Evolutionary conservation across 2,888 invertebrate genomes (phyloP).

Genomic region (Lymantria dispar): DNA sequence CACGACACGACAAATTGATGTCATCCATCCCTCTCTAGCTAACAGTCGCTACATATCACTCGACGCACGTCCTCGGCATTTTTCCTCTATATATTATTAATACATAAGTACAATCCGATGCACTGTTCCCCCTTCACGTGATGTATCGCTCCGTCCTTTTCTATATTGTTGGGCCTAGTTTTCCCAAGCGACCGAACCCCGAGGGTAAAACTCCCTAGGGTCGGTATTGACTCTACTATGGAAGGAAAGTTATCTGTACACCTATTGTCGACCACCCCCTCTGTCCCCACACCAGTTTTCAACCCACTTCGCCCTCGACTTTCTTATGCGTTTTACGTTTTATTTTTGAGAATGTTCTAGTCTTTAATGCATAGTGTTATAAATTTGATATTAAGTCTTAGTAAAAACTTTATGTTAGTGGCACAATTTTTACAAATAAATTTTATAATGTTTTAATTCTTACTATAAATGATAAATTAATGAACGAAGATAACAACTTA

Average conservation of each 20-base stretch:
- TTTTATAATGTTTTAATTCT: no score
- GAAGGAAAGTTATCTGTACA: constrained; percentile 82
- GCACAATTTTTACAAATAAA: no score
- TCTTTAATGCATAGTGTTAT: constrained; percentile 32
- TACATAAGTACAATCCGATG: constrained; percentile 75
- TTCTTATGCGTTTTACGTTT: constrained; percentile 81
- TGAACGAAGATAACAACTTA: no score
- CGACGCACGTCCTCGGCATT: constrained; percentile 79
- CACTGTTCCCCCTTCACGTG: constrained; percentile 54
- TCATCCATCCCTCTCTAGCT: constrained; percentile 80
- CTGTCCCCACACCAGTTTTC: constrained; percentile 45
- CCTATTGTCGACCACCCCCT: constrained; percentile 76
- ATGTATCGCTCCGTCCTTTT: constrained; percentile 68
- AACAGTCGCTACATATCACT: constrained; percentile 82
- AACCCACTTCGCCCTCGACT: constrained; percentile 54
- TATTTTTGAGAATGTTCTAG: constrained; percentile 57
- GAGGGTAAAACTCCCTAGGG: constrained; percentile 82
- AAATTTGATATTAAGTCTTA: constrained; percentile 16
- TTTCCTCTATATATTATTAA: constrained; percentile 83
- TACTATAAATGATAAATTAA: no score
- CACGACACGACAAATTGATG: constrained; percentile 82
- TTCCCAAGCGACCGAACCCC: constrained; percentile 81
- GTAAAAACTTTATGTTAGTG: no score
- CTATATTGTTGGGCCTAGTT: constrained; percentile 83
- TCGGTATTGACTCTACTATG: constrained; percentile 82